Base-by-base conservation (phyloP, 2,797 vertebrate species). In the Halcyon leucocephala region DNA sequence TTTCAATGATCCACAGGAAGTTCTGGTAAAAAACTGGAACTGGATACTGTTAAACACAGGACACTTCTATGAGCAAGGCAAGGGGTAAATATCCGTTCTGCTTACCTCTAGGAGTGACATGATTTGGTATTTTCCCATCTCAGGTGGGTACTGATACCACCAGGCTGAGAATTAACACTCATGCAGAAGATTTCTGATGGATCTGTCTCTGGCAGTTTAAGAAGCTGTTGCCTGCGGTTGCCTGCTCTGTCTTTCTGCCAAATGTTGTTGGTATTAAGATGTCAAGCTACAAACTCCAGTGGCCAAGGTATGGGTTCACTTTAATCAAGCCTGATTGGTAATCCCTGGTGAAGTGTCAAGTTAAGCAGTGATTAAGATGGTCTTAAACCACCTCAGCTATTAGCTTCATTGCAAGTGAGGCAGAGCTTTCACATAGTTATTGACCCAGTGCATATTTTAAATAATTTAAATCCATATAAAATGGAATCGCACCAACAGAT, bases 291-390 rank as follows among this genome's bases (percentile, higher is more conserved):
- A 19, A 94, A 70, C 55, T 80, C 71, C 86, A 57, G 83, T 60
- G 67, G 83, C 74, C 81, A 94, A 82, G 25, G 55, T 94, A 66
- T 54, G 64, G 48, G 78, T 67, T 96, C 67, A 49, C 39, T 92
- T 93, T 96, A 95, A 95, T 94, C 81, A 93, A 77, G 39, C 19
- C 60, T 95, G 90, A 95, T 93, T 86, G 92, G 62, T 69, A 95
- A 79, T 95, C 74, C 84, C 78, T 2, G 20, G 70, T 90, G 95
- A 95, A 96, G 73, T 72, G 65, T 74, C 0, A 10, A 90, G 76
- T 90, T 93, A 91, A 94, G 71, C 60, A 85, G 60, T 90, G 86
- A 93, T 93, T 94, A 96, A 82, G 70, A 70, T 64, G 62, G 60
- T 92, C 62, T 90, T 96, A 90, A 95, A 90, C 78, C 25, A 84